phyloP scores from a whole-genome alignment of 2,888 invertebrate species.

The Drosophila mayaguana region DNA sequence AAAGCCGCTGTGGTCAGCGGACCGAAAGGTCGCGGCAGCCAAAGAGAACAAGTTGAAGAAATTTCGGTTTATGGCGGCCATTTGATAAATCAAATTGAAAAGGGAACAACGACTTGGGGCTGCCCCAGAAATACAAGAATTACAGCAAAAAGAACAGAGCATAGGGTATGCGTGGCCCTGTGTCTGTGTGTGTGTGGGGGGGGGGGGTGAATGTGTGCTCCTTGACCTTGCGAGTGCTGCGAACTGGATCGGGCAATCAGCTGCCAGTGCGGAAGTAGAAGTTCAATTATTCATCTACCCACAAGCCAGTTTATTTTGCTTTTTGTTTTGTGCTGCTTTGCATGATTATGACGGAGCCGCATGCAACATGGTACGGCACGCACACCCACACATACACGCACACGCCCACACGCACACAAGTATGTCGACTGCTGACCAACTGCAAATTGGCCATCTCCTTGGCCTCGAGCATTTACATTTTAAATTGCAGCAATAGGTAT shows the following conservation, averaged over 20 bases:
- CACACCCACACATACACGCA: too few relatives aligned
- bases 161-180: background rate
- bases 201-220: slow-evolving; percentile 10
- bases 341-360: slow-evolving; percentile 57
- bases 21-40: slow-evolving; percentile 3
- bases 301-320: slow-evolving; percentile 8
- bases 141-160: background rate
- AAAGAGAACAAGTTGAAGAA: slow-evolving; percentile 32
- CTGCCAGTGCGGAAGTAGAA: slow-evolving; percentile 67
- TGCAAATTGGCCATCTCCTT: slow-evolving; percentile 60
- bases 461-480: slow-evolving; percentile 76
- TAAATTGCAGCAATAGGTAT: slow-evolving; percentile 75
- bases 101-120: slow-evolving; percentile 23
- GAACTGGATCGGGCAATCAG: slow-evolving; percentile 64
- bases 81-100: slow-evolving; percentile 67
- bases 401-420: slow-evolving; percentile 10
- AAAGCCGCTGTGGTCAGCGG: slow-evolving; percentile 65
- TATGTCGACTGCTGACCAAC: slow-evolving; percentile 34
- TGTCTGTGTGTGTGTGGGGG: slow-evolving; percentile 1
- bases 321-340: slow-evolving; percentile 14
- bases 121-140: slow-evolving; percentile 6
- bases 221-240: slow-evolving; percentile 46
- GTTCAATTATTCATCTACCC: slow-evolving; percentile 77
- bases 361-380: slow-evolving; percentile 44
- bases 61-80: slow-evolving; percentile 56